Evolutionary conservation across 2,113 vertebrate genomes (phyloP).

Genomic region (Centrocercus urophasianus): DNA sequence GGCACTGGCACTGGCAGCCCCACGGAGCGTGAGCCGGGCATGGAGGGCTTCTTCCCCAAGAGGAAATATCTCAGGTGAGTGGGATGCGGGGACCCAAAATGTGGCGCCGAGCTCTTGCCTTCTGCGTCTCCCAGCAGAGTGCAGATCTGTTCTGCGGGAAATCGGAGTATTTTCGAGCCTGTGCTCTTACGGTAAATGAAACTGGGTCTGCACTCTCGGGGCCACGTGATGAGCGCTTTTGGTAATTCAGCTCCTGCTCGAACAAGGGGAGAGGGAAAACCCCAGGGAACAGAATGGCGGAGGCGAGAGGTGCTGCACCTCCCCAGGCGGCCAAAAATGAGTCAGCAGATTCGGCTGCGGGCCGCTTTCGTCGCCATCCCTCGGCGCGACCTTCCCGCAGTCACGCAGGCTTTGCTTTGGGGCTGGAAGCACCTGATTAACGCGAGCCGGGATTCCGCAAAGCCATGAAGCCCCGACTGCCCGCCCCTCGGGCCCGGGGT

Average conservation of each 20-base stretch:
- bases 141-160: not conserved
- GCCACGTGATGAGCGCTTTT: conserved; percentile 60
- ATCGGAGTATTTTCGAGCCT: not conserved
- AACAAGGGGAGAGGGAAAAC: conserved; percentile 9
- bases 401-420: not conserved
- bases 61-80: not conserved
- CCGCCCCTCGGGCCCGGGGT: not conserved
- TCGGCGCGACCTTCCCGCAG: no score
- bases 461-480: not conserved
- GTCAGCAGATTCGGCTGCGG: conserved; percentile 68
- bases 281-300: not conserved
- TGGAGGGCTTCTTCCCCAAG: not conserved
- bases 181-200: conserved; percentile 78
- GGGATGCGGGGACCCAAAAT: not conserved
- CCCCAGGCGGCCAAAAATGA: conserved; percentile 75
- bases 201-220: conserved; percentile 32
- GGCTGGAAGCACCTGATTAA: not conserved
- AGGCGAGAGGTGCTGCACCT: not conserved
- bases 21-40: not conserved
- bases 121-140: not conserved
- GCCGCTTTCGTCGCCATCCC: not conserved
- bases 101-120: not conserved
- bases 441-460: not conserved
- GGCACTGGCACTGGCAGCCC: not conserved
- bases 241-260: conserved; percentile 3